phyloP scores from a whole-genome alignment of 1,140 invertebrate species.

The Argopecten irradians region DNA sequence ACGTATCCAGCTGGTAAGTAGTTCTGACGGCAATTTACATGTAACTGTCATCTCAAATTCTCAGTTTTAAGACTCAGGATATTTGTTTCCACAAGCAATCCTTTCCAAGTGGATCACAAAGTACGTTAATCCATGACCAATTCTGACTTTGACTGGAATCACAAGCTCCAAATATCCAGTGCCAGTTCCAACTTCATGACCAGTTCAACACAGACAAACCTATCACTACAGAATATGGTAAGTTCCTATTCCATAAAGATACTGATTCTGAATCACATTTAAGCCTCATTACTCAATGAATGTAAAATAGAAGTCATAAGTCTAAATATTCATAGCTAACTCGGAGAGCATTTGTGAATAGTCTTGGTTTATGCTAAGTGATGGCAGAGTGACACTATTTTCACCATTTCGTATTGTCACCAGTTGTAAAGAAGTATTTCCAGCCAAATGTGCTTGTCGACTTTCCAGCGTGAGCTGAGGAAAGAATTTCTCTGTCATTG shows the following conservation, averaged over 20 bases:
- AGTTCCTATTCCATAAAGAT: background rate
- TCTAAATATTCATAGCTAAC: conserved; percentile 76
- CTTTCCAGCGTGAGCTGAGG: conserved; percentile 75
- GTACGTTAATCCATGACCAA: too few relatives aligned
- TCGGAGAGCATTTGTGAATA: conserved; percentile 79
- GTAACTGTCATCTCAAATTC: too few relatives aligned
- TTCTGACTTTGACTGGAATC: too few relatives aligned
- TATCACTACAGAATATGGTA: too few relatives aligned
- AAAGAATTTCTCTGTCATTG: conserved; percentile 76
- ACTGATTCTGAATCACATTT: background rate
- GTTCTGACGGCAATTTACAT: too few relatives aligned
- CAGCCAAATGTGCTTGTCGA: conserved; percentile 53
- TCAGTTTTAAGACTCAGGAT: too few relatives aligned
- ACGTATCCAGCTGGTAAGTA: too few relatives aligned
- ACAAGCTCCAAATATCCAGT: background rate
- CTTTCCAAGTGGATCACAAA: too few relatives aligned
- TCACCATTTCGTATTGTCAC: conserved; percentile 77
- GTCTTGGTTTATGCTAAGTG: conserved; percentile 78
- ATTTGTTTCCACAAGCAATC: too few relatives aligned
- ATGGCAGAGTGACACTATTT: conserved; percentile 76
- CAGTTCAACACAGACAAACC: too few relatives aligned
- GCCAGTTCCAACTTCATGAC: background rate
- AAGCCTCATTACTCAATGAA: background rate
- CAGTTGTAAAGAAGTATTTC: conserved; percentile 70
- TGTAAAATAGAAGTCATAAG: background rate